Base-by-base conservation (phyloP, 2,797 vertebrate species). In the Sorex maritimensis region DNA sequence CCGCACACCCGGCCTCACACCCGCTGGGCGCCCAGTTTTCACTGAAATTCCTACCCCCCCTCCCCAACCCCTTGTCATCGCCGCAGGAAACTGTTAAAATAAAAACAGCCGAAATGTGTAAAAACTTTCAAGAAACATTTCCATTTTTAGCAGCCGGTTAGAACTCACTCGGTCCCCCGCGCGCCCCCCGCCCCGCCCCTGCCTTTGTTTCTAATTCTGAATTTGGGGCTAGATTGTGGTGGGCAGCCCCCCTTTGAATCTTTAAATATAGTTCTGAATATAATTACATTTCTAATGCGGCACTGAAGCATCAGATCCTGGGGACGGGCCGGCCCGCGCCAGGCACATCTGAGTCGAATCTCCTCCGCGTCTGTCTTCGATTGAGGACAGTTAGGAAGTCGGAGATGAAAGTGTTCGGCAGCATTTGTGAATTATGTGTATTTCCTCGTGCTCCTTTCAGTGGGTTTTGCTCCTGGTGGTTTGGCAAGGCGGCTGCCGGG, bases 241-340 rank as follows among this genome's bases (percentile, higher is more conserved):
- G 95, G 96, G 96, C 96, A 96, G 95, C 89, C 94, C 91, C 95
- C 91, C 95, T 96, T 97, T 96, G 95, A 96, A 97, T 97, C 96
- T 97, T 95, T 95, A 94, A 97, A 94, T 95, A 95, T 91, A 95
- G 94, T 96, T 92, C 96, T 97, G 96, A 96, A 95, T 88, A 97
- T 94, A 97, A 97, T 97, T 96, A 97, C 93, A 94, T 96, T 96
- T 96, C 95, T 96, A 95, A 95, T 97, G 96, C 95, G 88, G 92
- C 91, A 91, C 95, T 82, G 79, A 97, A 95, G 96, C 96, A 97
- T 93, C 97, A 96, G 91, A 96, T 96, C 97, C 97, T 96, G 95
- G 92, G 91, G 92, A 94, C 96, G 2, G 92, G 96, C 94, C 97
- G 92, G 90, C 88, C 67, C 90, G 93, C 15, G 0, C 93, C 85